phyloP scores from a whole-genome alignment of 1,140 invertebrate genomes.

The Zeugodacus cucurbitae region DNA sequence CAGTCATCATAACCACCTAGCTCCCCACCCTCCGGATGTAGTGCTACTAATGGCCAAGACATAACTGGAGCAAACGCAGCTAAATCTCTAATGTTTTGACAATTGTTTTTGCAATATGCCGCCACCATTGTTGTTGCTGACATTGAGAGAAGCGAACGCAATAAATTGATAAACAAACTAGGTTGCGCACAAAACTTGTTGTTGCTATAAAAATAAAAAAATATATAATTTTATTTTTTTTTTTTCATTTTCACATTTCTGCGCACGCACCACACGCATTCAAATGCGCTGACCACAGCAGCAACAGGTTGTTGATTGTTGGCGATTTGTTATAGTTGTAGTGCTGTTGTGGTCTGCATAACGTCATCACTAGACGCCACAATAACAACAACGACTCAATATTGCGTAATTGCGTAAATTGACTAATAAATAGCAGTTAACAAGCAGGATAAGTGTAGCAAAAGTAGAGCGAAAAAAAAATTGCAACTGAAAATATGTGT shows the following conservation, averaged over 20 bases:
- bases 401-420: constrained; percentile 17
- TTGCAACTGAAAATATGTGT: not conserved
- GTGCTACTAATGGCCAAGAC: not conserved
- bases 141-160: not conserved
- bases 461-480: constrained; percentile 3
- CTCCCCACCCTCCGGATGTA: not conserved
- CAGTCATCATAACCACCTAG: not conserved
- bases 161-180: constrained; percentile 36
- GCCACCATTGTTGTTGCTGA: not conserved
- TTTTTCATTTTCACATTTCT: not conserved
- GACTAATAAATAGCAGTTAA: not conserved
- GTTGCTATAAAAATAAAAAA: not conserved
- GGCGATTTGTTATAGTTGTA: not conserved
- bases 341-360: not conserved
- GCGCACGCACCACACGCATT: not conserved
- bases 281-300: not conserved
- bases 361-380: not conserved
- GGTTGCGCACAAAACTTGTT: not conserved
- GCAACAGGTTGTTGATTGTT: not conserved
- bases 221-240: no score
- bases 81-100: not conserved
- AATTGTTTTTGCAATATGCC: not conserved
- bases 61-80: not conserved
- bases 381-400: not conserved
- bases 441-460: not conserved